Percentiles rank a stretch among this genome's conserved stretches.
These are phyloP conservation scores for Therioaphis trifolii DNA, from an alignment of 2,888 invertebrate species.

Conservation along the genomic window DNA sequence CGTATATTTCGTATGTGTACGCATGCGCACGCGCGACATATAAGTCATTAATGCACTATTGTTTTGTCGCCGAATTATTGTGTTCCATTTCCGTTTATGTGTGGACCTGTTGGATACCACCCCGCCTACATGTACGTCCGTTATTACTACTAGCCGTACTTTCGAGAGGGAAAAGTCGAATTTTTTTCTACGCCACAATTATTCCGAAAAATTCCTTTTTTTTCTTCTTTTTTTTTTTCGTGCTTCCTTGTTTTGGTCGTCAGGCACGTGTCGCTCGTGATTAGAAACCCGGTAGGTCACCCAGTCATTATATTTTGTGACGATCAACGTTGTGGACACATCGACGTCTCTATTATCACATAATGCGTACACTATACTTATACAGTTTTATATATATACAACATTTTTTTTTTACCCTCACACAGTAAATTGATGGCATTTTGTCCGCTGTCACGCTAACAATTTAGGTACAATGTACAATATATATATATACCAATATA, in stretches of 20 bases:
- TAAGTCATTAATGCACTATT: conserved; percentile 46
- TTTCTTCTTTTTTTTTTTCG: background rate
- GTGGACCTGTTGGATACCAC: background rate
- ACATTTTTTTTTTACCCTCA: conserved; percentile 11
- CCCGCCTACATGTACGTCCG: too few species aligned
- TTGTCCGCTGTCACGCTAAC: conserved; percentile 15
- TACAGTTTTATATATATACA: background rate
- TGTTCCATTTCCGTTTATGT: background rate
- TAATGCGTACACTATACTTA: background rate
- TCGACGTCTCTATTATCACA: conserved; percentile 52
- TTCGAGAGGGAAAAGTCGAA: background rate
- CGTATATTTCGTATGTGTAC: background rate
- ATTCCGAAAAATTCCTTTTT: background rate
- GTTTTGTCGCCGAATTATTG: conserved; percentile 22
- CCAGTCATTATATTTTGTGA: conserved; percentile 33
- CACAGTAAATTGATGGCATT: background rate
- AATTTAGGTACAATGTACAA: conserved; percentile 22
- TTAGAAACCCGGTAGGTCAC: conserved; percentile 17
- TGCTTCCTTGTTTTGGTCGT: background rate
- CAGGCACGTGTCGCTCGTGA: conserved; percentile 21
- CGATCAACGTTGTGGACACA: conserved; percentile 21
- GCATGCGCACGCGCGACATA: background rate
- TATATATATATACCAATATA: too few species aligned
- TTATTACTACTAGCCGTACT: background rate
- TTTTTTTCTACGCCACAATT: background rate